Evolutionary conservation across 2,888 invertebrate genomes (phyloP).

Genomic region (Drosophila anomalata): DNA sequence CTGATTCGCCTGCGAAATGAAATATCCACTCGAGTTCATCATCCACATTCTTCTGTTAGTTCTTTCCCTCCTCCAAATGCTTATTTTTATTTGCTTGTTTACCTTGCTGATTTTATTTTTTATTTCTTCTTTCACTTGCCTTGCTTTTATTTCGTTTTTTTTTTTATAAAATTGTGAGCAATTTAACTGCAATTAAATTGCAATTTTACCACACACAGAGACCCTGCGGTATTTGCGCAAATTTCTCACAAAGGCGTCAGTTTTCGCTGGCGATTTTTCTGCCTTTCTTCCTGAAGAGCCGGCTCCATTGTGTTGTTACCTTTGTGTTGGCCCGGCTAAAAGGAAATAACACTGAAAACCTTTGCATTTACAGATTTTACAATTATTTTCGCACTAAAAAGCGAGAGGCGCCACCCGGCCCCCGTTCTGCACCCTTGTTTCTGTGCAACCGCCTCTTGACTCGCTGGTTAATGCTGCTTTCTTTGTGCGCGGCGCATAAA

Average conservation of each 20-base stretch:
- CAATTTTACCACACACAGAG: slow-evolving; percentile 71
- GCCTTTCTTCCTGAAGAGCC: slow-evolving; percentile 23
- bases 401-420: slow-evolving; percentile 32
- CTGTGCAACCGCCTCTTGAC: slow-evolving; percentile 61
- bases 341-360: slow-evolving; percentile 49
- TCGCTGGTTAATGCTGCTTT: slow-evolving; percentile 53
- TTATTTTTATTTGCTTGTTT: slow-evolving; percentile 44
- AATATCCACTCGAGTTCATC: slow-evolving; percentile 47
- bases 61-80: slow-evolving; percentile 3
- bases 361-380: slow-evolving; percentile 62
- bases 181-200: slow-evolving; percentile 81
- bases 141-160: background rate
- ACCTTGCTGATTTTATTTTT: slow-evolving; percentile 59
- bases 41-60: slow-evolving; percentile 15
- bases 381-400: slow-evolving; percentile 78
- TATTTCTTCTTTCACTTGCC: slow-evolving; percentile 31
- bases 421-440: slow-evolving; percentile 1
- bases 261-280: slow-evolving; percentile 23
- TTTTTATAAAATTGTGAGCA: slow-evolving; percentile 70
- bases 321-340: slow-evolving; percentile 52
- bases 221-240: slow-evolving; percentile 31
- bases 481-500: slow-evolving; percentile 64
- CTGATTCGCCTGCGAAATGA: slow-evolving; percentile 70
- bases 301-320: slow-evolving; percentile 55
- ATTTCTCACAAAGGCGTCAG: slow-evolving; percentile 53